phyloP scores from a whole-genome alignment of 2,113 vertebrate genomes.

The Seriola dumerili region DNA sequence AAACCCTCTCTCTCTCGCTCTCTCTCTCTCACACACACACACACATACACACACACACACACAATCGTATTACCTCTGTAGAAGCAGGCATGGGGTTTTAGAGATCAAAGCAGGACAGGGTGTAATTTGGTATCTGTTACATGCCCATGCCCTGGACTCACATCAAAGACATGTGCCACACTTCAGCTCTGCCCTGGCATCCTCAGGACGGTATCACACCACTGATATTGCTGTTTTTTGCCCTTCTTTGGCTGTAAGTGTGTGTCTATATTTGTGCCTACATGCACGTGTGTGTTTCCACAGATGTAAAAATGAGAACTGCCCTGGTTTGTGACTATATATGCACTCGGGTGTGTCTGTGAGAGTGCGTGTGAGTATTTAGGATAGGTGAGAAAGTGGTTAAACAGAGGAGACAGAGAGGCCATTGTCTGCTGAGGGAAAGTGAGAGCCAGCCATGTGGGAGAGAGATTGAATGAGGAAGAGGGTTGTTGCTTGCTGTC shows the following conservation, averaged over 20 bases:
- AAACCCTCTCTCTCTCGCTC: no score
- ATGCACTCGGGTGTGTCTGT: constrained; percentile 26
- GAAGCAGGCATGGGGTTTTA: constrained; percentile 66
- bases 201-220: constrained; percentile 72
- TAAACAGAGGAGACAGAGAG: constrained; percentile 63
- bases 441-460: constrained; percentile 58
- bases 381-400: constrained; percentile 70
- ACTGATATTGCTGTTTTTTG: constrained; percentile 29
- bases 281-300: constrained; percentile 16
- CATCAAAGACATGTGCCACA: constrained; percentile 79
- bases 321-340: constrained; percentile 21
- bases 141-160: constrained; percentile 79
- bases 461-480: constrained; percentile 54
- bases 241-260: constrained; percentile 30
- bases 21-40: constrained; percentile 6
- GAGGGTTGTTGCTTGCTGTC: constrained; percentile 34
- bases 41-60: constrained; percentile 39
- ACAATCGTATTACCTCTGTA: constrained; percentile 67
- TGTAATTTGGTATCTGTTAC: constrained; percentile 82
- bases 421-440: constrained; percentile 68
- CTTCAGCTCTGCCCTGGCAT: constrained; percentile 73
- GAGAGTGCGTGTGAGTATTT: constrained; percentile 36
- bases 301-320: constrained; percentile 16
- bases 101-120: constrained; percentile 81
- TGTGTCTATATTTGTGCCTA: background rate